A percentile compares a stretch with the other conserved stretches of the same genome.
Conservation (phyloP, 2,113 vertebrate genomes). For the Paracanthobrama guichenoti region DNA sequence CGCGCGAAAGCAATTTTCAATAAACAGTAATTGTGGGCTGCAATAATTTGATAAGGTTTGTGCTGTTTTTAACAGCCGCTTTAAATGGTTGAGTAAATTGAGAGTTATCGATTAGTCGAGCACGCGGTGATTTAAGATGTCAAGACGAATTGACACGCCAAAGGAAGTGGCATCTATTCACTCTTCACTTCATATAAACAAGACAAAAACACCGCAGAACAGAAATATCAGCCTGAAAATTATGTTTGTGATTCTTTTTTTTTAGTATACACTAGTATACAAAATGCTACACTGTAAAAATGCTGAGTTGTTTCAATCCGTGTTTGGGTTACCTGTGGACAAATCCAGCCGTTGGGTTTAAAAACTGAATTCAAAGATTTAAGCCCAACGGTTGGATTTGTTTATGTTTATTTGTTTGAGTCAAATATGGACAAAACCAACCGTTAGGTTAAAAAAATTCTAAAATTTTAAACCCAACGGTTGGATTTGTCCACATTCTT, state of each 20-base stretch:
- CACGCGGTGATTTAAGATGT: constrained; percentile 34
- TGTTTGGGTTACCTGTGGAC: too few species aligned
- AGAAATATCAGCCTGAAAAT: neutral
- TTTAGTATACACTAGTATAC: neutral
- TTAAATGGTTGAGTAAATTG: constrained; percentile 38
- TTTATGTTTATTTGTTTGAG: too few species aligned
- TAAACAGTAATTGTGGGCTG: constrained; percentile 32
- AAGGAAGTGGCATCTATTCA: constrained; percentile 7
- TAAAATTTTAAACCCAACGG: too few species aligned
- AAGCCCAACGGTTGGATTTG: too few species aligned
- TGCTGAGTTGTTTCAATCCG: too few species aligned
- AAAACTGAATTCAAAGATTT: too few species aligned
- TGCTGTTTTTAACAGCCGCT: constrained; percentile 39
- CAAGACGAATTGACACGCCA: constrained; percentile 36
- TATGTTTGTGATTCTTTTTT: neutral
- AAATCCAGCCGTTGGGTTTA: too few species aligned
- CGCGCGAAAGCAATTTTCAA: constrained; percentile 37
- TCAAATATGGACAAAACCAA: too few species aligned
- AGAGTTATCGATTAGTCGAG: constrained; percentile 35
- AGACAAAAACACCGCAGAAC: neutral
- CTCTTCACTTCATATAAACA: neutral
- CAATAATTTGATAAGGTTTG: constrained; percentile 47
- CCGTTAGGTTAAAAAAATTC: too few species aligned
- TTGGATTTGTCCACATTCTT: too few species aligned
- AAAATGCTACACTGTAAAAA: too few species aligned